Conservation (phyloP, 2,113 vertebrate species). For the Pollachius pollachius region DNA sequence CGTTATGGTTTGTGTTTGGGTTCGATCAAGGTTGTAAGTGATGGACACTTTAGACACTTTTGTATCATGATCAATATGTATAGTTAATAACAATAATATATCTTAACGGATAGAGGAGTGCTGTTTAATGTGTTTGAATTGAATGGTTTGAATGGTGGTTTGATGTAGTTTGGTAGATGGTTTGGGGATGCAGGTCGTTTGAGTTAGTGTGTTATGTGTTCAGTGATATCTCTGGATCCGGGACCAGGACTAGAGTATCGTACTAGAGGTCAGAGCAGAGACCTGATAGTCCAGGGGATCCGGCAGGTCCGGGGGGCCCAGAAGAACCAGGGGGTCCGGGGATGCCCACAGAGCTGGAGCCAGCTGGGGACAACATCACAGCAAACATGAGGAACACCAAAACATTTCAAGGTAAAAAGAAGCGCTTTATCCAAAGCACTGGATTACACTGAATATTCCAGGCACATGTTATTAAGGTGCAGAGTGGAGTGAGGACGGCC, state of each 20-base stretch:
- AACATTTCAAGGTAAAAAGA: background rate
- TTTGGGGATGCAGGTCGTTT: no score
- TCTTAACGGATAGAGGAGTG: background rate
- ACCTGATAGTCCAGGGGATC: slow-evolving; percentile 90
- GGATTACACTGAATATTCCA: no score
- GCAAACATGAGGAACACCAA: slow-evolving; percentile 6
- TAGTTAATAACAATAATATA: background rate
- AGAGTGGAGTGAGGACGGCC: no score
- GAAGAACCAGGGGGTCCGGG: slow-evolving; percentile 88
- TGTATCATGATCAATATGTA: no score
- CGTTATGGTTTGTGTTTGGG: background rate
- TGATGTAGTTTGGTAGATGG: no score
- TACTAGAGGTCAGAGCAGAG: slow-evolving; percentile 11
- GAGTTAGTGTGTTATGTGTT: no score
- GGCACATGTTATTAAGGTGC: no score
- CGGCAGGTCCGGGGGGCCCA: slow-evolving; percentile 83
- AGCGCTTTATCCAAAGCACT: no score
- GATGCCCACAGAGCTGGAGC: slow-evolving; percentile 75
- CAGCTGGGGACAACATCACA: slow-evolving; percentile 71
- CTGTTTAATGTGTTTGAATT: no score
- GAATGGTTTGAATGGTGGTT: background rate
- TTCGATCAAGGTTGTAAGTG: background rate
- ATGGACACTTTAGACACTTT: no score
- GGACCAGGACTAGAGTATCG: no score
- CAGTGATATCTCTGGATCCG: no score